These are phyloP conservation scores for Cerastis rubricosa DNA, from an alignment of 2,888 invertebrate genomes.

Conservation along the genomic window DNA sequence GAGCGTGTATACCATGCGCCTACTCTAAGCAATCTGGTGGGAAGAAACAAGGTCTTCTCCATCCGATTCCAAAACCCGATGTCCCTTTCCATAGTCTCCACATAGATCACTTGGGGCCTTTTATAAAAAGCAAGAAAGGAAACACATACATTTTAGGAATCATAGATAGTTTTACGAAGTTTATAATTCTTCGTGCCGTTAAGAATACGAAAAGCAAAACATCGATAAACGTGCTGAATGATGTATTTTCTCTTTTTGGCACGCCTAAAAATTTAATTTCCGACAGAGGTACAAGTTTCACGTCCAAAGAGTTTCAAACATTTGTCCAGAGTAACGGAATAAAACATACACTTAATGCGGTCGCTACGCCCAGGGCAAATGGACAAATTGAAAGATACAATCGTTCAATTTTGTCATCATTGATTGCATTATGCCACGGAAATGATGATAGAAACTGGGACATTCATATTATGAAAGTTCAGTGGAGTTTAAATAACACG, in stretches of 20 bases:
- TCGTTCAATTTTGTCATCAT: no score
- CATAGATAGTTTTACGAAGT: neutral
- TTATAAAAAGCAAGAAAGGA: neutral
- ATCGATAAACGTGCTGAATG: neutral
- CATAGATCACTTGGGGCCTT: neutral
- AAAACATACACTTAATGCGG: no score
- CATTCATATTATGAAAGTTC: no score
- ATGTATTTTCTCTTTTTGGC: neutral
- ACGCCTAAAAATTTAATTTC: neutral
- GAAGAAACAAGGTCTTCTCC: conserved; percentile 3
- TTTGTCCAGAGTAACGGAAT: no score
- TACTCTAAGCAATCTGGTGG: conserved; percentile 18
- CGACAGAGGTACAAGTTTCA: neutral
- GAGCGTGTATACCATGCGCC: conserved; percentile 7
- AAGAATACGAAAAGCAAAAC: neutral
- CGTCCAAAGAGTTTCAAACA: neutral
- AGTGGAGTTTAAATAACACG: no score
- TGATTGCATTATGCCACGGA: no score
- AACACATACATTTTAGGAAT: conserved; percentile 1
- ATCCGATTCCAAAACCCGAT: conserved; percentile 1
- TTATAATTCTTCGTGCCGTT: neutral
- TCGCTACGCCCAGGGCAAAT: no score
- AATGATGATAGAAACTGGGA: no score
- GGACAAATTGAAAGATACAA: no score
- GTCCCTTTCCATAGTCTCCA: conserved; percentile 10